A percentile compares a stretch with the other conserved stretches of the same genome.
These are phyloP conservation scores for Cynoglossus semilaevis DNA, from an alignment of 2,113 vertebrate genomes.

Conservation along the genomic window DNA sequence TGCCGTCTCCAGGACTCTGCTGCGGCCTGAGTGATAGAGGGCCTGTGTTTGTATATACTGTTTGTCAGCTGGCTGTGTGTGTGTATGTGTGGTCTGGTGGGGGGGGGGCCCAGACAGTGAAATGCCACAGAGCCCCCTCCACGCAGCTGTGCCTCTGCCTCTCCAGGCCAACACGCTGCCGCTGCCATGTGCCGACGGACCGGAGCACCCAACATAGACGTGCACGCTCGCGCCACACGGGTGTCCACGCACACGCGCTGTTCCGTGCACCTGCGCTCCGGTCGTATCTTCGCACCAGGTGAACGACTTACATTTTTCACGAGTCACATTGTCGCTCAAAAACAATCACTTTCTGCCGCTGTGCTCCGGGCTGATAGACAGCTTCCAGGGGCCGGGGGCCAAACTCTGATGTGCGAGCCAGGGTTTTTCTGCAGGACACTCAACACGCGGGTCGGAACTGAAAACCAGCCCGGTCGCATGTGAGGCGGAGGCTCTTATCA, in stretches of 20 bases:
- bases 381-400: constrained; percentile 54
- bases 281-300: too few species aligned
- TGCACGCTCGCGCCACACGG: not conserved
- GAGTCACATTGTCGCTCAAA: constrained; percentile 4
- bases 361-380: constrained; percentile 43
- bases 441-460: constrained; percentile 27
- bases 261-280: not conserved
- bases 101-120: constrained; percentile 70
- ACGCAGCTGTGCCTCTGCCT: constrained; percentile 75
- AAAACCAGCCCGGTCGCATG: constrained; percentile 41
- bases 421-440: constrained; percentile 34
- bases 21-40: constrained; percentile 48
- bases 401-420: constrained; percentile 57
- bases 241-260: not conserved
- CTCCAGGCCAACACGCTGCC: constrained; percentile 60
- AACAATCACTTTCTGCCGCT: constrained; percentile 6
- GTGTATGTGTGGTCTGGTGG: constrained; percentile 35
- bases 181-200: constrained; percentile 65
- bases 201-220: constrained; percentile 41
- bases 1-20: constrained; percentile 55
- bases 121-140: constrained; percentile 73
- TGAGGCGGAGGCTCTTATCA: not conserved
- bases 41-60: constrained; percentile 60
- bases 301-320: not conserved
- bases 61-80: constrained; percentile 52